These are phyloP conservation scores for Ailurus styani DNA, from an alignment of 2,113 vertebrate species.

Conservation along the genomic window DNA sequence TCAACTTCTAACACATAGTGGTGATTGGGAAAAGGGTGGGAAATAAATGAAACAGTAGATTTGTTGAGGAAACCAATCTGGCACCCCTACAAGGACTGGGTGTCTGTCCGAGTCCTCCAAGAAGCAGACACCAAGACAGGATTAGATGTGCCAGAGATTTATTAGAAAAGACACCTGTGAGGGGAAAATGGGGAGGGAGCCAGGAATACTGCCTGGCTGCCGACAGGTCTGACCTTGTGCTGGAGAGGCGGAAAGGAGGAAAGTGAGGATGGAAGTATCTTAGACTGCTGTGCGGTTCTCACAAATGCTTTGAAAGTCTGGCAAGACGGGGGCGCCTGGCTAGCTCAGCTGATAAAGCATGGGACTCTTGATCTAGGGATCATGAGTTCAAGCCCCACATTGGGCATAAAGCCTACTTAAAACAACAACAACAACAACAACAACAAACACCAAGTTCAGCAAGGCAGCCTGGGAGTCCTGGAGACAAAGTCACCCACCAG, in stretches of 20 bases:
- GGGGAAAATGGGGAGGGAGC: neutral
- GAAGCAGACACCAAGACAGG: neutral
- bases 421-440: too few species aligned
- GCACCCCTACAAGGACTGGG: neutral
- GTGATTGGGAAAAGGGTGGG: neutral
- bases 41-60: neutral
- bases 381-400: neutral
- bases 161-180: neutral
- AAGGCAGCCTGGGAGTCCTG: neutral
- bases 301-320: neutral
- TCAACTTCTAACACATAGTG: neutral
- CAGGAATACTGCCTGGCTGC: neutral
- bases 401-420: neutral
- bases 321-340: neutral
- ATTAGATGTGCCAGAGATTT: slow-evolving; percentile 6
- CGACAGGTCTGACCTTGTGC: neutral
- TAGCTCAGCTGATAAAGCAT: neutral
- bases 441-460: neutral
- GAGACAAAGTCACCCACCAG: neutral
- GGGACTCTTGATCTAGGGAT: neutral
- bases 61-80: neutral
- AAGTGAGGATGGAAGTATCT: neutral
- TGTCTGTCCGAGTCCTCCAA: neutral
- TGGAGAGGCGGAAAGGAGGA: neutral
- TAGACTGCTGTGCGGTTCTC: neutral